These are phyloP conservation scores for Ctenopoma kingsleyae DNA, from an alignment of 2,797 vertebrate genomes.

Conservation along the genomic window DNA sequence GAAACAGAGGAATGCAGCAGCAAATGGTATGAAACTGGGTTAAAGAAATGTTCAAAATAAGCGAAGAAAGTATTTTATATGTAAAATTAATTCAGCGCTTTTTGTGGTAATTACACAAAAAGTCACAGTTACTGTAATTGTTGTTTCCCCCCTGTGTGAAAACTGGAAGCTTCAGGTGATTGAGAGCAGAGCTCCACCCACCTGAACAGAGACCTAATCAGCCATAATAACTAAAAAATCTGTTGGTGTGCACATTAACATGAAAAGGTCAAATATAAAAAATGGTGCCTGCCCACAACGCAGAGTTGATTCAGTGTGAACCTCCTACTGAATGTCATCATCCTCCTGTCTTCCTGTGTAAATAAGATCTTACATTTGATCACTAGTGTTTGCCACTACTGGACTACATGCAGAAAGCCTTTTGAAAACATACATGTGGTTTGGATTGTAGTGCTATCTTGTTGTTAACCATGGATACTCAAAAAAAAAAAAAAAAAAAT, in stretches of 20 bases:
- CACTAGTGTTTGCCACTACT: not conserved
- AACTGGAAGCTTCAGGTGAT: not conserved
- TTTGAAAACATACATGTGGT: not conserved
- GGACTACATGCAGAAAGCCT: not conserved
- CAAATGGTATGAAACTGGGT: not conserved
- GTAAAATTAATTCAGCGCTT: not conserved
- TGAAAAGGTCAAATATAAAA: not conserved
- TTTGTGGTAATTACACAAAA: not conserved
- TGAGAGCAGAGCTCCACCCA: not conserved
- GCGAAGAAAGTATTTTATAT: not conserved
- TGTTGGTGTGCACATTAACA: not conserved
- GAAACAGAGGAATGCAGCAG: not conserved
- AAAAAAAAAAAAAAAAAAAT: too few relatives aligned
- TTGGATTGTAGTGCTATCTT: not conserved
- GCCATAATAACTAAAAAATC: not conserved
- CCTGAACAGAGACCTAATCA: not conserved
- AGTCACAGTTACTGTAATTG: not conserved
- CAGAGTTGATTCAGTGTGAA: not conserved
- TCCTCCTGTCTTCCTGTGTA: not conserved
- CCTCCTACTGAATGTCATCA: not conserved
- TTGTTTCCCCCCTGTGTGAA: not conserved
- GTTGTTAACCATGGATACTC: too few relatives aligned
- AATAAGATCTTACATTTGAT: conserved; percentile 3
- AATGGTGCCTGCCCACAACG: not conserved
- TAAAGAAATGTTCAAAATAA: conserved; percentile 1